Evolutionary conservation across 2,797 vertebrate genomes (phyloP), one percentile per base, ranked within the genome.

Genomic region (Coreius guichenoti): DNA sequence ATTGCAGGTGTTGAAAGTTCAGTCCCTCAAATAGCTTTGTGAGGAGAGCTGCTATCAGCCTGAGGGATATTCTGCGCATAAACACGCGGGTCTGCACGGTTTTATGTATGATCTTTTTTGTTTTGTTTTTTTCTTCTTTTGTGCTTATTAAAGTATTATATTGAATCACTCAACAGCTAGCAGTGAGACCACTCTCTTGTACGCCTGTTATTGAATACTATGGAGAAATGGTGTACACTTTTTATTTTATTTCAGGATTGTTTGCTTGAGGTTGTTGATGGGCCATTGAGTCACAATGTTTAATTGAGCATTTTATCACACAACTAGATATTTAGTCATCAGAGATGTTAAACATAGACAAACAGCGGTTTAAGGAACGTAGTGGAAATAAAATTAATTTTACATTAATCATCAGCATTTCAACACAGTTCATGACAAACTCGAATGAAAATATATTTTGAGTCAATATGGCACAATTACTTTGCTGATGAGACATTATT

Each of bases 1-100:
- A 90, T 82, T 69, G 45, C 75, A 90, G 83, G 86, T 86, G 86
- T 82, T 87, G 86, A 89, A 84, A 90, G 87, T 82, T 84, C 70
- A 84, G 75, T 80, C 69, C 49, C 69, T 72, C 36, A 88, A 87
- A 89, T 90, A 84, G 75, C 70, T 45, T 73, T 29, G 88, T 82
- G 88, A 67, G 39, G 85, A 89, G 87, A 87, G 81, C 54, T 82
- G 39, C 85, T 89, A 82, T 90, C 88, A 26, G 82, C 43, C 86
- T 75, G 43, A 63, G 74, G 74, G 69, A 54, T 54, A 36, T 36
- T 63, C 51, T 19, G 73, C 58, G 58, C 58, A 47, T 78, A 73
- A 83, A 84, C 84, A 80, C 33, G 76, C 63, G 6, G 19, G 14
- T 82, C 63, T 65, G 63, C 63, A 31, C 19, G 8, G 78, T 58